A percentile compares a stretch with the other conserved stretches of the same genome.
Evolutionary conservation across 2,113 vertebrate species (phyloP).

Genomic region (Danionella cerebrum): DNA sequence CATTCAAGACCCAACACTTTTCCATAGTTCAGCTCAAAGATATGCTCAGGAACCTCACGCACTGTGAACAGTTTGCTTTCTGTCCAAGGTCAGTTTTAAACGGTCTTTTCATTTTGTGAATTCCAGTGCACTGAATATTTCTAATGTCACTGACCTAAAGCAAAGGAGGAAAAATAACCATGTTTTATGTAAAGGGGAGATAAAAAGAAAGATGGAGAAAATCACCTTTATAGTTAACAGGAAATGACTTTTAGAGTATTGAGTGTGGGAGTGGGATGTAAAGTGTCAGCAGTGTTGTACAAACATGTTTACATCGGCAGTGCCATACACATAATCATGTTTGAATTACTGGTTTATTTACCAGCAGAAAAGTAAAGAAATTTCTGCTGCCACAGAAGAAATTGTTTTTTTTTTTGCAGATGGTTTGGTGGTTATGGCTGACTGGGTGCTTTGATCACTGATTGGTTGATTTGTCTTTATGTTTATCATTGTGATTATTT

Average conservation of each 20-base stretch:
- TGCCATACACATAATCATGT: background rate
- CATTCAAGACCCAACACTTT: too few relatives aligned
- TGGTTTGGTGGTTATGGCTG: too few relatives aligned
- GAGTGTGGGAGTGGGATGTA: background rate
- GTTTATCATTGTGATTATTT: too few relatives aligned
- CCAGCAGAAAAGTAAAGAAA: background rate
- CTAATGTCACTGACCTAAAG: slow-evolving; percentile 48
- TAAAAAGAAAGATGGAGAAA: background rate
- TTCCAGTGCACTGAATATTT: slow-evolving; percentile 25
- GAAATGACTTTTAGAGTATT: background rate
- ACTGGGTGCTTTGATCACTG: too few relatives aligned
- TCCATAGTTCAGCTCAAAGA: background rate
- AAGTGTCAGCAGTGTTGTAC: background rate
- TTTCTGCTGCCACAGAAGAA: too few relatives aligned
- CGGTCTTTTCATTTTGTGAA: slow-evolving; percentile 33
- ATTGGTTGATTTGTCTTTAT: too few relatives aligned
- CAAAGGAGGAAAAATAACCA: slow-evolving; percentile 27
- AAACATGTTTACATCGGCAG: background rate
- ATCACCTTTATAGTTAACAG: background rate
- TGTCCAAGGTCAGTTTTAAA: slow-evolving; percentile 25
- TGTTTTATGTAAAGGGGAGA: background rate
- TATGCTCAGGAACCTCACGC: background rate
- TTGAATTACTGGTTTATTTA: background rate
- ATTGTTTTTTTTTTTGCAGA: too few relatives aligned
- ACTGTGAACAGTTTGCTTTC: slow-evolving; percentile 23